Evolutionary conservation across 2,888 invertebrate species (phyloP).

Genomic region (Pardosa pseudoannulata): DNA sequence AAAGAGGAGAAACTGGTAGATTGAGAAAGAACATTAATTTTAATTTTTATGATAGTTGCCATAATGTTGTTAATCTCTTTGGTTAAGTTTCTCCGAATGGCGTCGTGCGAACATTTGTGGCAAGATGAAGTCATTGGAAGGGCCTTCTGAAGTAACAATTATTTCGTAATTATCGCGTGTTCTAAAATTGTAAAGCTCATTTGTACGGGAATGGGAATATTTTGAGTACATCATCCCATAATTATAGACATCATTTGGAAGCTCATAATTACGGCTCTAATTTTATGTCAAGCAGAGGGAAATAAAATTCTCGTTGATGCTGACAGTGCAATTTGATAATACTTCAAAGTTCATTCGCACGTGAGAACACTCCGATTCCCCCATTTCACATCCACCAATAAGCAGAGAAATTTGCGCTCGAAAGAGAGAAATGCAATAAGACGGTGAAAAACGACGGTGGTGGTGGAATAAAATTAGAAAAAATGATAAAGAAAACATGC

Average conservation of each 20-base stretch:
- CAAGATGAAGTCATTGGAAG: neutral
- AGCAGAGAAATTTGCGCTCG: constrained; percentile 19
- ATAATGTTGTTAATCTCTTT: neutral
- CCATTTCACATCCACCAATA: constrained; percentile 23
- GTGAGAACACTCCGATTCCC: constrained; percentile 22
- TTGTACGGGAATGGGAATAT: constrained; percentile 46
- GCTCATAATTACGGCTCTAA: constrained; percentile 60
- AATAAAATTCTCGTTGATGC: constrained; percentile 43
- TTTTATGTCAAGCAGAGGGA: constrained; percentile 35
- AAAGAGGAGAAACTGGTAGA: too few relatives aligned
- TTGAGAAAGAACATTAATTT: neutral
- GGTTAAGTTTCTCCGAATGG: neutral
- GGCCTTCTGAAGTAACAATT: constrained; percentile 16
- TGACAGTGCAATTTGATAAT: constrained; percentile 55
- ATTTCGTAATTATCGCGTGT: constrained; percentile 63
- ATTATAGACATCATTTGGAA: constrained; percentile 66
- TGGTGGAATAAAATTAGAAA: constrained; percentile 43
- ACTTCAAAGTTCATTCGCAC: constrained; percentile 51
- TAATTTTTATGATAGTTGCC: neutral
- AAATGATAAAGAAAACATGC: constrained; percentile 24
- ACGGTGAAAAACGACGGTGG: constrained; percentile 7
- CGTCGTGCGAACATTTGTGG: neutral
- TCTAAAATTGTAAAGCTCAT: constrained; percentile 65
- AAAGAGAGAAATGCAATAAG: constrained; percentile 43
- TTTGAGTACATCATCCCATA: constrained; percentile 54